Evolutionary conservation across 1,140 invertebrate species (phyloP).

Genomic region (Zophobas atratus): DNA sequence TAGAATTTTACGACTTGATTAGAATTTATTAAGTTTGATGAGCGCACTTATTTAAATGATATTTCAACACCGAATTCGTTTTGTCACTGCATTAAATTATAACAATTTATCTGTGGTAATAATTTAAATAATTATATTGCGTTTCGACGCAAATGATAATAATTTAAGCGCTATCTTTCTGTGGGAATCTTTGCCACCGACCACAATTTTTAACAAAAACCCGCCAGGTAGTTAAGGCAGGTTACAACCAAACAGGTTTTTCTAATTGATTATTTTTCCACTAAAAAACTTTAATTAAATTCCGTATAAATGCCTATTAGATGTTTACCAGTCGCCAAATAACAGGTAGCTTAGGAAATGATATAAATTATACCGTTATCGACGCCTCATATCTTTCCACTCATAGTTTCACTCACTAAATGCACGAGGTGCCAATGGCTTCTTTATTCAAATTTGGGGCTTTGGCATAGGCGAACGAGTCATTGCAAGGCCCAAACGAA

Average conservation of each 20-base stretch:
- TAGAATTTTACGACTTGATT: slow-evolving; percentile 22
- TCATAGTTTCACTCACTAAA: slow-evolving; percentile 30
- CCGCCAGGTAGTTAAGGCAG: slow-evolving; percentile 29
- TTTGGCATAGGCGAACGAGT: slow-evolving; percentile 11
- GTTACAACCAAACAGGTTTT: slow-evolving; percentile 44
- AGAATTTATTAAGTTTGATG: slow-evolving; percentile 26
- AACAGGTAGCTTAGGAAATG: slow-evolving; percentile 47
- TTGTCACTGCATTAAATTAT: slow-evolving; percentile 45
- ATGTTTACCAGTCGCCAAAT: slow-evolving; percentile 42
- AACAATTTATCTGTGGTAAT: slow-evolving; percentile 43
- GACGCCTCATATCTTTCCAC: slow-evolving; percentile 46
- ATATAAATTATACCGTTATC: slow-evolving; percentile 49
- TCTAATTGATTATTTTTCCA: slow-evolving; percentile 49
- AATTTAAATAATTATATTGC: slow-evolving; percentile 47
- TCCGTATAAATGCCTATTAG: slow-evolving; percentile 45
- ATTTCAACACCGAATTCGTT: slow-evolving; percentile 41
- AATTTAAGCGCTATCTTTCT: slow-evolving; percentile 42
- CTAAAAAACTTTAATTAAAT: slow-evolving; percentile 44
- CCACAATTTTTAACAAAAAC: slow-evolving; percentile 44
- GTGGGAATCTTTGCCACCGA: slow-evolving; percentile 43
- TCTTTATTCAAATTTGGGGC: slow-evolving; percentile 39
- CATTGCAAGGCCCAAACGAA: background rate
- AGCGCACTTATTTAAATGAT: slow-evolving; percentile 29
- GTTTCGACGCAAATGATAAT: slow-evolving; percentile 44
- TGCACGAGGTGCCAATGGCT: slow-evolving; percentile 37